These are phyloP conservation scores for Florisuga fusca DNA, from an alignment of 2,797 vertebrate genomes.

Conservation along the genomic window DNA sequence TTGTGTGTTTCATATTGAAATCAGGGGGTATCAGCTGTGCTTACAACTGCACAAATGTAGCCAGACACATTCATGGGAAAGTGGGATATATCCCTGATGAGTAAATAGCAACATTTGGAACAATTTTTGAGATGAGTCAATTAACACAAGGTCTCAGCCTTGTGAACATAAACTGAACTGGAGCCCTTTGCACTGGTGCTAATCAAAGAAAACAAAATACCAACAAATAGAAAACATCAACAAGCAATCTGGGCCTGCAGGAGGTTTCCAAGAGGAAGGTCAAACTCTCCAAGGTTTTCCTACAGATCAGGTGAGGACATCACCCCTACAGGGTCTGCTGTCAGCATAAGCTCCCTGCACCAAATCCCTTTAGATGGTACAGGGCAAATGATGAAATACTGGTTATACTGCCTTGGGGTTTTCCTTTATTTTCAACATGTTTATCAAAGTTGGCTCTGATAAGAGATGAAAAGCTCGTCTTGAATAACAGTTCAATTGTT, in stretches of 20 bases:
- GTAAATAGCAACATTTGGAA: not conserved
- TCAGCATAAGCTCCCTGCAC: not conserved
- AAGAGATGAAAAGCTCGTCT: not conserved
- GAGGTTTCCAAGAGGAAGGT: not conserved
- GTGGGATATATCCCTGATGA: not conserved
- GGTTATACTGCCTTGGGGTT: not conserved
- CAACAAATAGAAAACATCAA: not conserved
- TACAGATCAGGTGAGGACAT: not conserved
- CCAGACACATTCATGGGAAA: not conserved
- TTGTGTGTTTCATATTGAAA: not conserved
- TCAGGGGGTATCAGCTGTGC: too few species aligned
- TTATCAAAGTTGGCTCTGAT: not conserved
- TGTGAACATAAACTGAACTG: not conserved
- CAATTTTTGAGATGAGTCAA: not conserved
- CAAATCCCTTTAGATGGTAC: not conserved
- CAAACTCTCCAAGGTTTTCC: not conserved
- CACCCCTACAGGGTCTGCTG: not conserved
- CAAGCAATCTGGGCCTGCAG: not conserved
- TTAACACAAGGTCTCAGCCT: not conserved
- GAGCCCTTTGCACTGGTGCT: not conserved
- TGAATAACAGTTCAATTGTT: not conserved
- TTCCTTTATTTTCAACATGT: not conserved
- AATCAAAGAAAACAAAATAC: not conserved
- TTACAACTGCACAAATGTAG: not conserved
- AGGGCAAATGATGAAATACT: accelerated